phyloP scores from a whole-genome alignment of 2,888 invertebrate species.

The Neoaliturus tenellus region DNA sequence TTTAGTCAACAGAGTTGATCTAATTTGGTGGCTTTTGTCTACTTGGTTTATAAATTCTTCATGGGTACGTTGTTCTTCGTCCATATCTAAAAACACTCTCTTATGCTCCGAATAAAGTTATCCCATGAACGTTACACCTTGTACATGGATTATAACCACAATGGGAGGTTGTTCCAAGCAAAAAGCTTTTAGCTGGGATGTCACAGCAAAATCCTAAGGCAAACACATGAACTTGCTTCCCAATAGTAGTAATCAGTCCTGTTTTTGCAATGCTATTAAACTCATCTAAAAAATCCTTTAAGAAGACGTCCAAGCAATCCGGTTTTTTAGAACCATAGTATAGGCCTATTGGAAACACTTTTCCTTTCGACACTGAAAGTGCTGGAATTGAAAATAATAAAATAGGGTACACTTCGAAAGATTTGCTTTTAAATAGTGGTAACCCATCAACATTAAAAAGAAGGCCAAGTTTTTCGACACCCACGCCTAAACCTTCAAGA shows the following conservation, averaged over 20 bases:
- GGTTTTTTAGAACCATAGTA: conserved; percentile 42
- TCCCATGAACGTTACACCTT: conserved; percentile 53
- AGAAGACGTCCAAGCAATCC: background rate
- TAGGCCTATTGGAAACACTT: background rate
- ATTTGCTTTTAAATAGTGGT: conserved; percentile 48
- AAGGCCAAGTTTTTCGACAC: background rate
- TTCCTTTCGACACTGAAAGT: background rate
- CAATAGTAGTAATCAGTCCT: background rate
- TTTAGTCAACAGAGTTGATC: conserved; percentile 48
- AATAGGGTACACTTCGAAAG: background rate
- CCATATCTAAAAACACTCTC: conserved; percentile 55
- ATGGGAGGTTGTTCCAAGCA: conserved; percentile 54
- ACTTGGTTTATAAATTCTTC: conserved; percentile 49
- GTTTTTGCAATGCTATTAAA: no score
- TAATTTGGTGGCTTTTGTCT: conserved; percentile 52
- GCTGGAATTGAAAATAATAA: background rate
- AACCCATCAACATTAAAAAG: conserved; percentile 50
- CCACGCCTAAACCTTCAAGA: no score
- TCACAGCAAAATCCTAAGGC: conserved; percentile 56
- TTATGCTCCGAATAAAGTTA: conserved; percentile 36
- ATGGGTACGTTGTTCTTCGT: conserved; percentile 53
- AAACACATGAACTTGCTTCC: background rate
- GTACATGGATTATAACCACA: conserved; percentile 56
- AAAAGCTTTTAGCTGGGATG: conserved; percentile 59
- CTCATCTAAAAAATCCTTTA: background rate